Base-by-base conservation (phyloP, 2,113 vertebrate species). In the Theropithecus gelada region DNA sequence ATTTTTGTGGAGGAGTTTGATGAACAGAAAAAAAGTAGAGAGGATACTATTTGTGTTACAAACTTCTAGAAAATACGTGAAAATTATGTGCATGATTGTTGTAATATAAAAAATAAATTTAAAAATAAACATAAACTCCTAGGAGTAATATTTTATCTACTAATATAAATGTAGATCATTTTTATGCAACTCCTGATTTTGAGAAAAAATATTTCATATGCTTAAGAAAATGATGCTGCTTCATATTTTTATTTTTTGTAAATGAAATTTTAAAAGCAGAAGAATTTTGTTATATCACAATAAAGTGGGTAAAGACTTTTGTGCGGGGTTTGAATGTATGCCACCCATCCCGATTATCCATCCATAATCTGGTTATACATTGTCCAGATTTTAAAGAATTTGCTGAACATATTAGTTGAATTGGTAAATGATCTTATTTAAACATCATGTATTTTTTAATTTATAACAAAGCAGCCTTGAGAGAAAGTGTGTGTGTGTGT, bases 151-250 rank as follows among this genome's bases (percentile, higher is more conserved):
- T 70, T 91, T 88, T 8, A 27, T 68, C 52, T 80, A 23, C 43
- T 55, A 70, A 59, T 59, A 66, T 22, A 70, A 85, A n/a, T 43
- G 50, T 90, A 79, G 35, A 10, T 87, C 11, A 45, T 78, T 72
- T 85, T 84, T 50, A 66, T 88, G 32, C 30, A 80, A 59, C 35
- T 64, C 27, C 75, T 83, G 45, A 70, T 78, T 92, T 92, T 38
- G 13, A 93, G n/a, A 79, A 17, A 40, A 96, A 96, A 43, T 59
- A 82, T 38, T 95, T n/a, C 6, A 45, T 95, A 78, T 93, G 94
- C n/a, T 76, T 78, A 96, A 76, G 38, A 97, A 97, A 98, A 95
- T 16, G 2, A 84, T 14, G 0, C 7, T 59, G 4, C 7, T 38
- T 43, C 38, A n/a, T 55, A 81, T 18, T 6, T 27, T 96, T 92